Evolutionary conservation across 2,888 invertebrate genomes (phyloP), one percentile per base, ranked within the genome.

Genomic region (Shargacucullia verbasci): DNA sequence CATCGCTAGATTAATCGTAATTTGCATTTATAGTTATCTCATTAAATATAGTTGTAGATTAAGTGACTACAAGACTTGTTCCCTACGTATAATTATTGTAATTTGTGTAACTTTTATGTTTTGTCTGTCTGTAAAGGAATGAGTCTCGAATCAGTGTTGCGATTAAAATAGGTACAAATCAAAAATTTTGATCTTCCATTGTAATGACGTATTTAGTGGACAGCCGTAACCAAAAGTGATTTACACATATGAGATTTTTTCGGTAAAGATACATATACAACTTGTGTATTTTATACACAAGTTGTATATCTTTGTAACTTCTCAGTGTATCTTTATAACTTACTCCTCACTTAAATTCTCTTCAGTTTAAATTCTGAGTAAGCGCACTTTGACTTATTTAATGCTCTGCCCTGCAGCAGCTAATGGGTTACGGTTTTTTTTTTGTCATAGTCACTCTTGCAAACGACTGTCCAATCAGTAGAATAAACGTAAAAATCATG

Each of bases 11-110:
- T 76, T 80, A 90, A 92, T 92, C 82, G 89, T 92, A 91, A 88
- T 89, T 86, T 92, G 94, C 94, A 94, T 94, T 94, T 94, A 94
- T 93, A 92, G 89, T 84, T 92, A 93, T 94, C 92, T 93, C 93
- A 94, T 87, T 94, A 94, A 90, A 87, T 89, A 85, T 93, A 92
- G 83, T 82, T 80, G 80, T 90, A 88, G 84, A 67, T 79, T 91
- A 92, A 91, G 90, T 85, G 86, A 90, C 88, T 87, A 90, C 87
- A 94, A 94, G 94, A 93, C 93, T 93, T 94, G 87, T 91, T 91
- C 92, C 86, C 86, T 92, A 90, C 88, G 84, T 85, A 82, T 86
- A 86, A 78, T 83, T 81, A 82, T 79, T 85, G 84, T 89, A 85
- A 85, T 82, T 79, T 83, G 79, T 79, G 73, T 85, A 75, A 80